Evolutionary conservation across 2,113 vertebrate genomes (phyloP).

Genomic region (Lynx canadensis): DNA sequence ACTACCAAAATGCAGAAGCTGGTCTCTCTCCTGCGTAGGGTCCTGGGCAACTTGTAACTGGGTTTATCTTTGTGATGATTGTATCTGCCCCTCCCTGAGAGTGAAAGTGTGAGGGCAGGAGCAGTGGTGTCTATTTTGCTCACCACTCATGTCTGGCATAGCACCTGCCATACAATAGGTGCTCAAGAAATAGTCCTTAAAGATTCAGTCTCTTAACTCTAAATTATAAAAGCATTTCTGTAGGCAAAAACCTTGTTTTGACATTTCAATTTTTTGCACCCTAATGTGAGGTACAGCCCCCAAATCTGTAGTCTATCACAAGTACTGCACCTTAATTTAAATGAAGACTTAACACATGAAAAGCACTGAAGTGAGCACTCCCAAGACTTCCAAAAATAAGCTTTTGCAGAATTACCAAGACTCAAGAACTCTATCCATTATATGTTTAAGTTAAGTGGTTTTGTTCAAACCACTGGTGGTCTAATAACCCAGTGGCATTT

Average conservation of each 20-base stretch:
- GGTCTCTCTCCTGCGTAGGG: neutral
- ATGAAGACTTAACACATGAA: neutral
- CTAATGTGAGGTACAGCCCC: neutral
- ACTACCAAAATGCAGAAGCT: neutral
- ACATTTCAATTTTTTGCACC: constrained; percentile 20
- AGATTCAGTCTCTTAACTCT: neutral
- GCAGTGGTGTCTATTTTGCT: neutral
- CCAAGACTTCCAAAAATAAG: neutral
- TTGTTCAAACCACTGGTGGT: constrained; percentile 1
- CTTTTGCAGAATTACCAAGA: constrained; percentile 25
- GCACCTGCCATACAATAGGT: neutral
- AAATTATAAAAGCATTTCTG: constrained; percentile 2
- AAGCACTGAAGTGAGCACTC: neutral
- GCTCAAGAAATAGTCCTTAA: neutral
- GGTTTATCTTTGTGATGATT: neutral
- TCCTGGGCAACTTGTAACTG: neutral
- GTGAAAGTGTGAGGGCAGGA: neutral
- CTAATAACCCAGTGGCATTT: neutral
- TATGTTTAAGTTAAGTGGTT: neutral
- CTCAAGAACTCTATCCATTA: neutral
- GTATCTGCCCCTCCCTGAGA: neutral
- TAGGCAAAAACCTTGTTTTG: neutral
- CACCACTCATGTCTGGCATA: neutral
- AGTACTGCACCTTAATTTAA: constrained; percentile 28
- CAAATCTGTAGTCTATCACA: neutral